phyloP scores from a whole-genome alignment of 2,797 vertebrate species.

The Cuculus canorus region DNA sequence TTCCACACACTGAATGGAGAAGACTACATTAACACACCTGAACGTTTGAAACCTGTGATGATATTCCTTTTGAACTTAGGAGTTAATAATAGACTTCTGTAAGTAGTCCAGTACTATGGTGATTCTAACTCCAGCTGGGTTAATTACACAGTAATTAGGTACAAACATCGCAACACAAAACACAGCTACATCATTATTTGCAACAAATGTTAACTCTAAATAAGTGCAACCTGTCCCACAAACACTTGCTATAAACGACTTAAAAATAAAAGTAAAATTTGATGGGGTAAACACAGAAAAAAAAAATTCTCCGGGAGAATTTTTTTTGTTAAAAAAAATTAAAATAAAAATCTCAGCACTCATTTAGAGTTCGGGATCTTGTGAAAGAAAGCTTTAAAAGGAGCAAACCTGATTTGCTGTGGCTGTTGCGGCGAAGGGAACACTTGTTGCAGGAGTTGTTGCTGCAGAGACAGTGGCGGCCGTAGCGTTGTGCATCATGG shows the following conservation, averaged over 20 bases:
- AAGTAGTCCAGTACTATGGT: slow-evolving; percentile 60
- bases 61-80: neutral
- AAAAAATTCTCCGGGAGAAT: slow-evolving; percentile 84
- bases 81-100: slow-evolving; percentile 40
- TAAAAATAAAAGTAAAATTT: slow-evolving; percentile 80
- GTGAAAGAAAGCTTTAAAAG: slow-evolving; percentile 99
- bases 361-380: slow-evolving; percentile 93
- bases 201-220: slow-evolving; percentile 92
- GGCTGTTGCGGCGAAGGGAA: slow-evolving; percentile 99
- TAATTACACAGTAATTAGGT: slow-evolving; percentile 83
- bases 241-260: slow-evolving; percentile 82
- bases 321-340: slow-evolving; percentile 77
- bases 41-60: neutral
- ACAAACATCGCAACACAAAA: slow-evolving; percentile 91
- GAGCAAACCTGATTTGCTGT: slow-evolving; percentile 99
- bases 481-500: slow-evolving; percentile 99
- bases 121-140: slow-evolving; percentile 74
- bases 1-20: neutral
- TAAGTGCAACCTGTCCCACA: slow-evolving; percentile 87
- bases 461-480: slow-evolving; percentile 99
- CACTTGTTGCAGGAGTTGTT: slow-evolving; percentile 99
- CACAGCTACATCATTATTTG: slow-evolving; percentile 90
- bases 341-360: slow-evolving; percentile 85
- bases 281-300: slow-evolving; percentile 84
- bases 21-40: neutral